Evolutionary conservation across 2,797 vertebrate genomes (phyloP), one percentile per base, ranked within the genome.

Genomic region (Myioborus miniatus): DNA sequence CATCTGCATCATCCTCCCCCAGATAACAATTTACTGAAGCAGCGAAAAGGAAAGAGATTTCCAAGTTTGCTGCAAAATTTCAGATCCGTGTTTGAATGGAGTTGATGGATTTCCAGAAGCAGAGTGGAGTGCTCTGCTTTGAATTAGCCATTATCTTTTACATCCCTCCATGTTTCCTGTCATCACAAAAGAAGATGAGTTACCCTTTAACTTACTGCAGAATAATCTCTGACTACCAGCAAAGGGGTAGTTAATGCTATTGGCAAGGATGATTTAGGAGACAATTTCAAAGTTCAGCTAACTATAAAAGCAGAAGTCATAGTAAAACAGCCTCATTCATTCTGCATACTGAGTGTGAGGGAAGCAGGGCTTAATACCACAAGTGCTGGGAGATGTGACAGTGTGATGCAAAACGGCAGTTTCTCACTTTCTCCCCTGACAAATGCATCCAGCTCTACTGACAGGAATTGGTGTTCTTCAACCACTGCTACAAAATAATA

Each of bases 61-160:
- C 74, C 71, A 90, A 94, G 80, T 94, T 94, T 83, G 83, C 72
- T 83, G 75, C 49, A 87, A 68, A 89, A 93, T 93, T 96, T 91
- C 87, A 88, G 60, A 85, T 82, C 81, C 2, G 5, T 23, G 60
- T 84, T 94, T 78, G 79, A 95, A 82, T 5, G 18, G 76, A 52
- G 59, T 39, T 96, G 94, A 96, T 96, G 92, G 94, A 87, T 95
- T 95, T 96, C 91, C 83, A 97, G 94, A 75, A 95, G 84, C 90
- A 62, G 82, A 93, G 91, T 52, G 59, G 83, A 86, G 92, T 85
- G 95, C 95, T 94, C 95, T 96, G 96, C 96, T 96, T 97, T 96
- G 94, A 97, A 97, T 97, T 97, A 97, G 92, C 94, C 87, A 91
- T 96, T 96, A 96, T 97, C 95, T 96, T 97, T 96, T 96, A 95